Evolutionary conservation across 2,888 invertebrate species (phyloP).

Genomic region (Hybos culiciformis): DNA sequence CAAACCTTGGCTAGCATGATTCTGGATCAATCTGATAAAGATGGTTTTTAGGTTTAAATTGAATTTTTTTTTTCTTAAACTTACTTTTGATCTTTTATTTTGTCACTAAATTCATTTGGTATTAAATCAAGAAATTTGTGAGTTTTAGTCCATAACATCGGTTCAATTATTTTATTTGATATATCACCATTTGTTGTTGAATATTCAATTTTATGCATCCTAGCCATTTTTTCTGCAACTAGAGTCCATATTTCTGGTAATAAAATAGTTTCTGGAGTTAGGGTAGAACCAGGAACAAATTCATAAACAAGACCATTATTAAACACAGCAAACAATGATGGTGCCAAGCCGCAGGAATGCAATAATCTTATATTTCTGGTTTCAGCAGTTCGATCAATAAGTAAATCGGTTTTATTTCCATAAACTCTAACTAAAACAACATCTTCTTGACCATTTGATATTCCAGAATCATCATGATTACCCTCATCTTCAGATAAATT

Average conservation of each 20-base stretch:
- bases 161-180: constrained; percentile 20
- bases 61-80: constrained; percentile 16
- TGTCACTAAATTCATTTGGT: constrained; percentile 54
- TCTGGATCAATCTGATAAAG: too few relatives aligned
- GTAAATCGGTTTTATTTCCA: constrained; percentile 82
- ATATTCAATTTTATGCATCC: constrained; percentile 54
- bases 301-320: constrained; percentile 88
- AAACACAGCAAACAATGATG: constrained; percentile 79
- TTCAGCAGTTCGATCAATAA: constrained; percentile 81
- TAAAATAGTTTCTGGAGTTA: constrained; percentile 49
- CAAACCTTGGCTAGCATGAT: too few relatives aligned
- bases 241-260: constrained; percentile 53
- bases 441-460: constrained; percentile 29
- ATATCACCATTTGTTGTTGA: constrained; percentile 15
- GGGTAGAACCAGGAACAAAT: constrained; percentile 68
- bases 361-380: constrained; percentile 48
- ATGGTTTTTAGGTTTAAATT: too few relatives aligned
- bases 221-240: constrained; percentile 71
- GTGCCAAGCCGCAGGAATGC: constrained; percentile 63
- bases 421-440: constrained; percentile 79
- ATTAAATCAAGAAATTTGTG: constrained; percentile 59
- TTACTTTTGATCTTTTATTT: constrained; percentile 57
- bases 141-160: constrained; percentile 64
- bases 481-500: constrained; percentile 7
- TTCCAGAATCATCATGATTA: neutral